phyloP scores from a whole-genome alignment of 2,888 invertebrate species.

The Stenolophus ochropezus region DNA sequence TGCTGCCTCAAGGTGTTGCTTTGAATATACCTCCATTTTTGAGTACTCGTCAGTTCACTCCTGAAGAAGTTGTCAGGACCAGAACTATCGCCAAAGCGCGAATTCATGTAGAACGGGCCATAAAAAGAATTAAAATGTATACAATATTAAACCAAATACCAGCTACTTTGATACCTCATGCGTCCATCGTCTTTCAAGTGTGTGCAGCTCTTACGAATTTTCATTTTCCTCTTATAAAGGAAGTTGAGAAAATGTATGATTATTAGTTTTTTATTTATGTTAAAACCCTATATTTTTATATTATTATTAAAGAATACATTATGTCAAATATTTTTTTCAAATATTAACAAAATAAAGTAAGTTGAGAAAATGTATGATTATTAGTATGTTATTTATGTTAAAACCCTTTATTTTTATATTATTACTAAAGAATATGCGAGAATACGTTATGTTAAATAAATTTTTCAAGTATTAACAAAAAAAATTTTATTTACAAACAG shows the following conservation, averaged over 20 bases:
- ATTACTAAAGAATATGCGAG: no score
- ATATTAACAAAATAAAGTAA: no score
- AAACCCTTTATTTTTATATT: no score
- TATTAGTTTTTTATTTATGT: neutral
- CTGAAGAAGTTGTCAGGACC: conserved; percentile 2
- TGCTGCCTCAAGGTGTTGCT: neutral
- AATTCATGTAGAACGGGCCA: no score
- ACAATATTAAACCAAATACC: conserved; percentile 6
- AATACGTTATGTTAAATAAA: no score
- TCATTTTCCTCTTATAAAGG: neutral
- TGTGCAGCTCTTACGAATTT: neutral
- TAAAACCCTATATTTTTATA: no score
- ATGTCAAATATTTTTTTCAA: no score
- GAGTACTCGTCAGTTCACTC: neutral
- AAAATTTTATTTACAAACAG: no score
- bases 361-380: no score
- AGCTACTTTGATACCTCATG: conserved; percentile 6
- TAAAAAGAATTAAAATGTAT: neutral
- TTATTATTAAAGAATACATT: no score
- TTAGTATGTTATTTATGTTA: no score
- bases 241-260: neutral
- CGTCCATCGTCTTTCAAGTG: neutral
- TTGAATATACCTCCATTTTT: conserved; percentile 6
- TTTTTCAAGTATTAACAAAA: no score
- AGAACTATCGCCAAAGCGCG: conserved; percentile 2